Base-by-base conservation (phyloP, 2,113 vertebrate genomes). In the Shinisaurus crocodilurus region DNA sequence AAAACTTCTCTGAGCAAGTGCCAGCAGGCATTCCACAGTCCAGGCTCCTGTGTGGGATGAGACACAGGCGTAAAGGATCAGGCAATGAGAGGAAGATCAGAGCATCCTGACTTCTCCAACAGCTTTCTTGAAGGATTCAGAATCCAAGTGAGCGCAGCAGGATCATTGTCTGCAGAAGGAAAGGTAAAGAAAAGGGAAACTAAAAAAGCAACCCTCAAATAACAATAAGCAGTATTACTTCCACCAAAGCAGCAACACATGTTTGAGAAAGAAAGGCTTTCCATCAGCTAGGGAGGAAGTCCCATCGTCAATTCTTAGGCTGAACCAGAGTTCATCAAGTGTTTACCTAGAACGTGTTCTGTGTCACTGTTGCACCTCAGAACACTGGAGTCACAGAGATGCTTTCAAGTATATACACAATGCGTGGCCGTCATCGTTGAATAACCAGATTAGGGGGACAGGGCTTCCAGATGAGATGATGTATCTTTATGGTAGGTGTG, bases 111-210 rank as follows among this genome's bases (percentile, higher is more conserved):
- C 95, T 97, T 97, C 94, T 27, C 94, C 96, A 96, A 96, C 54
- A 88, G 95, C 96, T 97, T 97, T 97, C 96, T 97, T 97, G 97
- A 94, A 97, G 96, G 94, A 70, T 94, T 32, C 54, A 86, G 90
- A 94, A 95, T 97, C 94, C 94, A 95, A 1, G 50, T 91, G 95
- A 94, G 91, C 94, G 91, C 70, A 95, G 91, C 70, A 95, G 93
- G 91, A 81, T 89, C 65, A 20, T 40, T 89, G 95, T 96, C 97
- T 98, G 97, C 91, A 96, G 96, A 97, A 86, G 96, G 93, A 97
- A 97, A 97, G 93, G 96, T 95, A 97, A 97, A 1, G 93, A 96
- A 96, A 97, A 96, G 93, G 96, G 97, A 97, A 97, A 97, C 97
- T 96, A 96, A 97, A 95, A 93, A 96, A 84, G 88, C 25, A 85